A percentile compares a stretch with the other conserved stretches of the same genome.
These are phyloP conservation scores for Darevskia mixta DNA, from an alignment of 2,797 vertebrate species.

Conservation along the genomic window DNA sequence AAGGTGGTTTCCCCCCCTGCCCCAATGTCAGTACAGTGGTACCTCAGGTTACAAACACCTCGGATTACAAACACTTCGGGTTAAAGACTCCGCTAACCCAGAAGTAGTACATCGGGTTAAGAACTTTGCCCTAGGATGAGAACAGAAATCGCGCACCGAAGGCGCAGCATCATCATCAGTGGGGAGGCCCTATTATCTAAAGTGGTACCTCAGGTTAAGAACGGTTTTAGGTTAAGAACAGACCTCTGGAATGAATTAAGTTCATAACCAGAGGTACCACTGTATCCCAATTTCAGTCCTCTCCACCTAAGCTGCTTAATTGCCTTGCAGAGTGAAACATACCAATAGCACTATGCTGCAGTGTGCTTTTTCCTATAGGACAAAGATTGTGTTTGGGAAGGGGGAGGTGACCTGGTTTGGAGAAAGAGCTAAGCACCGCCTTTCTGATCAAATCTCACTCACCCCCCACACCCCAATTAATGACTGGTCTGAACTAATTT, in stretches of 20 bases:
- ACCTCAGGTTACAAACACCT: too few species aligned
- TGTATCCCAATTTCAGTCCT: background rate
- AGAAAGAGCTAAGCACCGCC: background rate
- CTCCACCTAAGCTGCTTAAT: background rate
- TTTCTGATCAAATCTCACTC: background rate
- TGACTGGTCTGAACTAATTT: background rate
- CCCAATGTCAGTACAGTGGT: background rate
- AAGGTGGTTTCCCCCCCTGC: background rate
- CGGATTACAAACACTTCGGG: too few species aligned
- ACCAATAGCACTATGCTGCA: background rate
- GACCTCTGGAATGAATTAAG: too few species aligned
- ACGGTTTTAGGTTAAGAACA: too few species aligned
- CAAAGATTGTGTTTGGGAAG: background rate
- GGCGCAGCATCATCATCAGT: too few species aligned
- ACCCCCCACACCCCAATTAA: background rate
- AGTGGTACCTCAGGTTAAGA: too few species aligned
- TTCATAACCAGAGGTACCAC: too few species aligned
- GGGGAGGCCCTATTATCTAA: too few species aligned
- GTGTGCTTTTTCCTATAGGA: background rate
- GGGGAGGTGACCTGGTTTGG: background rate
- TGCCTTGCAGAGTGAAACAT: background rate
- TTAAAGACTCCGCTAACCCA: too few species aligned
- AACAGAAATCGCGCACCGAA: too few species aligned
- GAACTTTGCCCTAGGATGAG: too few species aligned
- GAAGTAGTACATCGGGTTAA: too few species aligned